Evolutionary conservation across 1,140 invertebrate species (phyloP).

Genomic region (Manduca sexta): DNA sequence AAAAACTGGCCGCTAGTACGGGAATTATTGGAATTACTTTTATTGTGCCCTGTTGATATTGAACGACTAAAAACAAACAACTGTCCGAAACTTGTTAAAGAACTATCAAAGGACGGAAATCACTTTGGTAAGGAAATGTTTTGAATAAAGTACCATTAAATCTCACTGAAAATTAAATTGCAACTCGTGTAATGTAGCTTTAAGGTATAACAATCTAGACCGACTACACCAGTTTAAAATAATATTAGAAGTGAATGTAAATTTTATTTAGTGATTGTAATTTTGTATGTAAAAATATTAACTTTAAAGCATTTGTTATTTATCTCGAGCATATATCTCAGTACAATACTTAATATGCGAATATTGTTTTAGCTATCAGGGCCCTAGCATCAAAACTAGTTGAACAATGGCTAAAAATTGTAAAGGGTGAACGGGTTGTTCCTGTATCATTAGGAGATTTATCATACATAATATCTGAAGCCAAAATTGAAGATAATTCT

Average conservation of each 20-base stretch:
- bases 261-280: background rate
- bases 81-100: constrained; percentile 92
- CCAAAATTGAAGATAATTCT: constrained; percentile 29
- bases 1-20: constrained; percentile 90
- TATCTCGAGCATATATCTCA: too few relatives aligned
- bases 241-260: background rate
- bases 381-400: constrained; percentile 85
- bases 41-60: constrained; percentile 90
- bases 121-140: constrained; percentile 78
- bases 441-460: constrained; percentile 51
- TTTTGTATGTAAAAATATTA: too few relatives aligned
- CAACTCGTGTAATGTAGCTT: too few relatives aligned
- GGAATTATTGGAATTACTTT: constrained; percentile 88
- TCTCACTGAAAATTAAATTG: background rate
- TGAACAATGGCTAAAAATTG: constrained; percentile 92
- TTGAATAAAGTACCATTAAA: background rate
- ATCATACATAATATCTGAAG: constrained; percentile 44
- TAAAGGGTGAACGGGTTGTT: constrained; percentile 78
- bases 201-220: too few relatives aligned
- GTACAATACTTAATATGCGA: too few relatives aligned
- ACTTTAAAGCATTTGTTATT: too few relatives aligned
- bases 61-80: constrained; percentile 92
- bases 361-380: constrained; percentile 77
- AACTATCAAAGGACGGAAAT: constrained; percentile 86
- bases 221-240: background rate